Evolutionary conservation across 2,797 vertebrate genomes (phyloP).

Genomic region (Platyrinchus mystaceus): DNA sequence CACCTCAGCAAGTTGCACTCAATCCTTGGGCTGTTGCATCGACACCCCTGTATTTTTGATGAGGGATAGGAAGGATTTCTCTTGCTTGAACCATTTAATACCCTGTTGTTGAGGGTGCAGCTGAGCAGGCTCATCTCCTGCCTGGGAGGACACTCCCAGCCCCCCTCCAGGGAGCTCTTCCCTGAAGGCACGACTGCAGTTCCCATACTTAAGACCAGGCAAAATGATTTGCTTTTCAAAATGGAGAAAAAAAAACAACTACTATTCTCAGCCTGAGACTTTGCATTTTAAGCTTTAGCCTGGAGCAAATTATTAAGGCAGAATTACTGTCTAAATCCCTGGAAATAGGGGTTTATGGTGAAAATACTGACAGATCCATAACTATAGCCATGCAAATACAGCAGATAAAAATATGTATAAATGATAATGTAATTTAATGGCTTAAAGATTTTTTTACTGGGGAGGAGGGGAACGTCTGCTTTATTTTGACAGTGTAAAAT

Average conservation of each 20-base stretch:
- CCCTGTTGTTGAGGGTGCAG: neutral
- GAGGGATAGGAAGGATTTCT: neutral
- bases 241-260: neutral
- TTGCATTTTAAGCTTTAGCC: slow-evolving; percentile 69
- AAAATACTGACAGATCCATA: slow-evolving; percentile 62
- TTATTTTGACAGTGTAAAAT: slow-evolving; percentile 66
- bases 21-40: neutral
- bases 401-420: slow-evolving; percentile 66
- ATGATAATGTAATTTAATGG: slow-evolving; percentile 70
- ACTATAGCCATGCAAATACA: slow-evolving; percentile 69
- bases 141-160: neutral
- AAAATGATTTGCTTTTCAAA: slow-evolving; percentile 59
- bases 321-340: slow-evolving; percentile 61
- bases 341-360: slow-evolving; percentile 59
- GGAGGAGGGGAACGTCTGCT: slow-evolving; percentile 54
- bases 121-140: neutral
- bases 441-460: slow-evolving; percentile 64
- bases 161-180: neutral
- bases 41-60: neutral
- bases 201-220: neutral
- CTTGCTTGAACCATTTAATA: neutral
- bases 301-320: slow-evolving; percentile 67
- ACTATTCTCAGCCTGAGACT: slow-evolving; percentile 56
- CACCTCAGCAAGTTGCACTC: neutral
- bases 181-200: slow-evolving; percentile 1